These are phyloP conservation scores for Mormoops blainvillei DNA, from an alignment of 2,113 vertebrate genomes.

Conservation along the genomic window DNA sequence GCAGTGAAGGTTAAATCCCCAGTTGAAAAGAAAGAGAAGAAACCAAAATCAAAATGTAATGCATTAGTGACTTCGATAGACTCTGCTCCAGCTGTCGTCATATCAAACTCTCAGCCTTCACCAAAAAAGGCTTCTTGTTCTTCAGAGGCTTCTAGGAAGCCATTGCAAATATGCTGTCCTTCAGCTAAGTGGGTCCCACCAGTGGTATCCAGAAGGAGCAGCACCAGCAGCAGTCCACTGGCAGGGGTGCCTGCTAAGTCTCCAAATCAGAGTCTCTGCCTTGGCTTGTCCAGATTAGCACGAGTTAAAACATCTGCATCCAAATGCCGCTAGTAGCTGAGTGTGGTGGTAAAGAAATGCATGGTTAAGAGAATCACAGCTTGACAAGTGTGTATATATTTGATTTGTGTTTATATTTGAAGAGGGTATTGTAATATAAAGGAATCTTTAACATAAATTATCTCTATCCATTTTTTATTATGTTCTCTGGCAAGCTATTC, in stretches of 20 bases:
- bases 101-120: constrained; percentile 10
- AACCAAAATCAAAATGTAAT: constrained; percentile 26
- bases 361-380: neutral
- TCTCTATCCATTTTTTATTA: neutral
- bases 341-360: neutral
- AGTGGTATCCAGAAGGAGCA: constrained; percentile 81
- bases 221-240: constrained; percentile 54
- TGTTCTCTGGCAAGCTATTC: neutral
- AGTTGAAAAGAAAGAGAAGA: constrained; percentile 77
- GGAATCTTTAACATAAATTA: neutral
- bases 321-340: constrained; percentile 80
- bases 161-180: constrained; percentile 74
- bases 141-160: constrained; percentile 62
- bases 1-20: constrained; percentile 48
- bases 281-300: constrained; percentile 91
- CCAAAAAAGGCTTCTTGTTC: neutral
- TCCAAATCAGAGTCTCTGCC: constrained; percentile 88
- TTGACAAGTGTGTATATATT: neutral
- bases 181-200: constrained; percentile 89
- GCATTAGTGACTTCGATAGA: constrained; percentile 5
- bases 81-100: neutral
- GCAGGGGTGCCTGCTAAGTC: constrained; percentile 78
- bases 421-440: neutral
- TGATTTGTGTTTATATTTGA: neutral
- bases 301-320: constrained; percentile 94